These are phyloP conservation scores for Sebastes hopkinsi DNA, from an alignment of 2,797 vertebrate species.

Conservation along the genomic window DNA sequence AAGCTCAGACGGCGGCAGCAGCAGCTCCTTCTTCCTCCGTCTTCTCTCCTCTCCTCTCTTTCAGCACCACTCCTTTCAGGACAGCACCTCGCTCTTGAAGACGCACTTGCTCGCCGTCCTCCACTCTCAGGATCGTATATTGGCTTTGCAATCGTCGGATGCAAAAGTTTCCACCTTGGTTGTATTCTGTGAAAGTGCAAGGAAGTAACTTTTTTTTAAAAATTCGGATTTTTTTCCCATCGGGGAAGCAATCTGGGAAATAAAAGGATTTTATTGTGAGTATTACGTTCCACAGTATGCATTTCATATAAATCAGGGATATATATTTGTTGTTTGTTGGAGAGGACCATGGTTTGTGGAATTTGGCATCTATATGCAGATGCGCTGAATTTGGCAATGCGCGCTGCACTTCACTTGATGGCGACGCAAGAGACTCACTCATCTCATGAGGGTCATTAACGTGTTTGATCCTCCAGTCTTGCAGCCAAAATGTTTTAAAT, in stretches of 20 bases:
- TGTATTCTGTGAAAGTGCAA: slow-evolving; percentile 55
- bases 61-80: slow-evolving; percentile 84
- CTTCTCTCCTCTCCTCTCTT: slow-evolving; percentile 77
- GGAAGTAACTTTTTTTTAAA: slow-evolving; percentile 66
- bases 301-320: background rate
- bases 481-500: background rate
- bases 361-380: slow-evolving; percentile 22
- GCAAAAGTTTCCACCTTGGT: slow-evolving; percentile 69
- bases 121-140: slow-evolving; percentile 68
- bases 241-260: slow-evolving; percentile 38
- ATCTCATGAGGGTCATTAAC: background rate
- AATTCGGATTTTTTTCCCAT: slow-evolving; percentile 42
- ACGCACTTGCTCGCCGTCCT: slow-evolving; percentile 63
- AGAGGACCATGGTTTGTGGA: background rate
- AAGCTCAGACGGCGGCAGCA: slow-evolving; percentile 80
- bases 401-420: slow-evolving; percentile 16
- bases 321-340: background rate
- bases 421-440: slow-evolving; percentile 2
- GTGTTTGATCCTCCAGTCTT: background rate
- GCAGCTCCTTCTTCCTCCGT: slow-evolving; percentile 68
- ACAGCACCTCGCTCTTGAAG: slow-evolving; percentile 79
- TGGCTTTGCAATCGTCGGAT: slow-evolving; percentile 55
- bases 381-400: slow-evolving; percentile 26
- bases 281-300: slow-evolving; percentile 24
- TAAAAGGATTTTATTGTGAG: slow-evolving; percentile 65